phyloP scores from a whole-genome alignment of 2,888 invertebrate genomes.

The Masnerella sp. region DNA sequence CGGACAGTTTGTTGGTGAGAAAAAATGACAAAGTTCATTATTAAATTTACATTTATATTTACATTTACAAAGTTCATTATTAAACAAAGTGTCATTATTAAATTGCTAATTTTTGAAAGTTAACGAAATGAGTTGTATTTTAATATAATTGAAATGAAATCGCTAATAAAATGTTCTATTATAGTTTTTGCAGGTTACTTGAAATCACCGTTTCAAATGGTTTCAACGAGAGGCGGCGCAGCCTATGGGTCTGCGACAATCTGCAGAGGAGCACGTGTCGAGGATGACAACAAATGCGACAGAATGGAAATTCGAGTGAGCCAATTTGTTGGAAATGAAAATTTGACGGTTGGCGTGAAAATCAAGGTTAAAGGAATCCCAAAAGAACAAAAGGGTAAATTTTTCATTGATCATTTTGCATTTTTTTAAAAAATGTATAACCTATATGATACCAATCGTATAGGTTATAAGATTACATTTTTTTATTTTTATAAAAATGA shows the following conservation, averaged over 20 bases:
- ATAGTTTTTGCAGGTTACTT: conserved; percentile 7
- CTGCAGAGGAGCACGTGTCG: not conserved
- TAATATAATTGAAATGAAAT: not conserved
- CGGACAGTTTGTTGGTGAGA: not conserved
- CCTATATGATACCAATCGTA: not conserved
- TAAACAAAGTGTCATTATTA: not conserved
- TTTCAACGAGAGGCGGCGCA: not conserved
- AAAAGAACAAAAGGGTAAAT: conserved; percentile 5
- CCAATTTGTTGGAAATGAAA: not conserved
- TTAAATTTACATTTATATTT: not conserved
- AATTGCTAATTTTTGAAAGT: not conserved
- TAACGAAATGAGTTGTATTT: not conserved
- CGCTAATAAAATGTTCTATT: not conserved
- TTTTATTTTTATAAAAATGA: conserved; percentile 1
- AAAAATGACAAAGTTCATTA: not conserved
- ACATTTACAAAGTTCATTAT: not conserved
- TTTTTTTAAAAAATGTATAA: not conserved
- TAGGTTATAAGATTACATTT: too few relatives aligned
- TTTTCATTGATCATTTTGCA: not conserved
- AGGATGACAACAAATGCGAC: not conserved
- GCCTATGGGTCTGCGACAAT: not conserved
- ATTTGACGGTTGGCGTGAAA: not conserved
- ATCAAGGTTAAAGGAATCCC: not conserved
- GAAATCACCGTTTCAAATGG: not conserved
- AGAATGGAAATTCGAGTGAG: conserved; percentile 4